These are phyloP conservation scores for Piscicola geometra DNA, from an alignment of 2,888 invertebrate species.

Conservation along the genomic window DNA sequence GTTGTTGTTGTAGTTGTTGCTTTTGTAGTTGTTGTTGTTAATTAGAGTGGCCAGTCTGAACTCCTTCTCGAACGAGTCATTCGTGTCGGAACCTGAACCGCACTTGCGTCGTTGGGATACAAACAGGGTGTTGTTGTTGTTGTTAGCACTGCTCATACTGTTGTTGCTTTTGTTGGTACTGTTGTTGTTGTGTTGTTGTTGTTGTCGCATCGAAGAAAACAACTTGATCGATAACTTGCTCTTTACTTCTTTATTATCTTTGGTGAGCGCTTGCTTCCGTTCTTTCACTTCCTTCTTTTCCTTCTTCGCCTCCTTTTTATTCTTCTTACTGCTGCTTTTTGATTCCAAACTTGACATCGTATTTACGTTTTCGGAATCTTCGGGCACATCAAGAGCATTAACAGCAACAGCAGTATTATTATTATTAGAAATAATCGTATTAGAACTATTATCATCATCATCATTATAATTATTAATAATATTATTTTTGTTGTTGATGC, in stretches of 20 bases:
- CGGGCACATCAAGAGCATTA: too few species aligned
- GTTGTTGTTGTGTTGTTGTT: neutral
- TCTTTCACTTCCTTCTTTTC: neutral
- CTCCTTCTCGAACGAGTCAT: neutral
- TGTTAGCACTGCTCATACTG: too few species aligned
- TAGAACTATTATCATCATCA: too few species aligned
- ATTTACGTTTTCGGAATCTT: too few species aligned
- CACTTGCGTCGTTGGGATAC: slow-evolving; percentile 5
- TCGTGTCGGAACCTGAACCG: slow-evolving; percentile 1
- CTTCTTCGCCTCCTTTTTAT: neutral
- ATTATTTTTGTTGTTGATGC: too few species aligned
- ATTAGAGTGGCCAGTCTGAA: neutral
- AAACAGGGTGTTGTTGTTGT: neutral
- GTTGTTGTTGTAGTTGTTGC: neutral
- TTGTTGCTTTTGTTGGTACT: neutral
- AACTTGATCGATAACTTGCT: slow-evolving; percentile 1
- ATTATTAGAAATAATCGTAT: too few species aligned
- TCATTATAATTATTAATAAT: too few species aligned
- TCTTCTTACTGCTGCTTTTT: neutral
- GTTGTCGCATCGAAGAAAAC: slow-evolving; percentile 8
- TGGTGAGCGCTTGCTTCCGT: neutral
- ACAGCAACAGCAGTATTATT: too few species aligned
- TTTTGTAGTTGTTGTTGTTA: neutral
- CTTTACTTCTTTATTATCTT: neutral
- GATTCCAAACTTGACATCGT: too few species aligned